Evolutionary conservation across 35 echinoderm and acorn worm genomes (phyloP).

Genomic region (Anneissia japonica): DNA sequence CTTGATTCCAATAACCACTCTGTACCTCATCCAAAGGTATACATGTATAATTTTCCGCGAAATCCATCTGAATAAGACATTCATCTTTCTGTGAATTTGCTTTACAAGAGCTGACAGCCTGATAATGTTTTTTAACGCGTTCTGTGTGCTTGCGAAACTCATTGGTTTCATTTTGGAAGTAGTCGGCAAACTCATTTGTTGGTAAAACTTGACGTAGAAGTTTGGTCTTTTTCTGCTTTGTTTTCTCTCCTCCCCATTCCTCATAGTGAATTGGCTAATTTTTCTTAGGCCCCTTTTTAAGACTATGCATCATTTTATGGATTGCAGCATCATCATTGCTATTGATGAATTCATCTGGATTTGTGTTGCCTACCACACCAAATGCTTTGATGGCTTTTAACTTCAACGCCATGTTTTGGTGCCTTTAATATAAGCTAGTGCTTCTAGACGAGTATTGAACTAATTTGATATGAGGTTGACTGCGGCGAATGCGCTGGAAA

Average conservation of each 20-base stretch:
- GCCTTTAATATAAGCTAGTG: constrained; percentile 13
- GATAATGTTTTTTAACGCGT: too few relatives aligned
- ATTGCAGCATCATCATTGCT: constrained; percentile 12
- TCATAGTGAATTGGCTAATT: constrained; percentile 26
- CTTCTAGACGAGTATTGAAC: constrained; percentile 11
- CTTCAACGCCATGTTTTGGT: constrained; percentile 23
- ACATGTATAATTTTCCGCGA: constrained; percentile 63
- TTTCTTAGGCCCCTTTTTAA: not conserved
- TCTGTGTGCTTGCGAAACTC: too few relatives aligned
- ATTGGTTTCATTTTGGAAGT: too few relatives aligned
- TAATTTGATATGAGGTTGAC: constrained; percentile 12
- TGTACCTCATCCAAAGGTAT: constrained; percentile 49
- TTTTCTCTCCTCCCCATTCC: constrained; percentile 13
- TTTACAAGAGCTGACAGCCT: too few relatives aligned
- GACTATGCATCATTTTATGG: not conserved
- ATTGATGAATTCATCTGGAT: constrained; percentile 29
- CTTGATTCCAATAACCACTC: constrained; percentile 28
- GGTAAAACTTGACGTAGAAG: not conserved
- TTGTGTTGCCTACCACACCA: not conserved
- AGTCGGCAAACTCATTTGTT: too few relatives aligned
- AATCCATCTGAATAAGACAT: constrained; percentile 61
- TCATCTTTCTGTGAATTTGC: too few relatives aligned
- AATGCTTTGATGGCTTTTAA: constrained; percentile 21
- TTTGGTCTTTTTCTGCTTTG: not conserved
- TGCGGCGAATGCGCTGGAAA: not conserved